A percentile compares a stretch with the other conserved stretches of the same genome.
Evolutionary conservation across 2,888 invertebrate species (phyloP).

Genomic region (Zelleria hepariella): DNA sequence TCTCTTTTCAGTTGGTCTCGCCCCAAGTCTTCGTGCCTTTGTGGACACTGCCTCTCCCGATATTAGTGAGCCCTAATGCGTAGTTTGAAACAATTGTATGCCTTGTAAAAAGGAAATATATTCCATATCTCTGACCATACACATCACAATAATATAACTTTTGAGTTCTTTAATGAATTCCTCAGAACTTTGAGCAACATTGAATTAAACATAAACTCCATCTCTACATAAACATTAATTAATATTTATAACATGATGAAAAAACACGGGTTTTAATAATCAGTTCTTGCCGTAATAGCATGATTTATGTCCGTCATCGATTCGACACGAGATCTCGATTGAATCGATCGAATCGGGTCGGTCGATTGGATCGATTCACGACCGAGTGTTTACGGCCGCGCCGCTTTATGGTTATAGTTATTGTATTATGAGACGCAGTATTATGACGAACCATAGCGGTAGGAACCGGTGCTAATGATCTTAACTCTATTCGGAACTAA

Average conservation of each 20-base stretch:
- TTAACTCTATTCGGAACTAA: no score
- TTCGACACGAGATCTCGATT: slow-evolving; percentile 12
- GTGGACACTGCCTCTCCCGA: no score
- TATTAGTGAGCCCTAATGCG: no score
- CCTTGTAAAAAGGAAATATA: no score
- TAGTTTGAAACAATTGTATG: no score
- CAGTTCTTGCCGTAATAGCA: slow-evolving; percentile 6
- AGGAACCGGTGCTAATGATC: background rate
- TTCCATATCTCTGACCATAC: no score
- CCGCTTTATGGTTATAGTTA: slow-evolving; percentile 3
- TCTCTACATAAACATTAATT: background rate
- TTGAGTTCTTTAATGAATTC: background rate
- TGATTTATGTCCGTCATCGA: slow-evolving; percentile 5
- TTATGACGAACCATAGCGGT: background rate
- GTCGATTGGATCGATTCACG: slow-evolving; percentile 13
- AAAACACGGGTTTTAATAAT: background rate
- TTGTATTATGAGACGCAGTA: background rate
- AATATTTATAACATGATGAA: background rate
- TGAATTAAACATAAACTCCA: background rate
- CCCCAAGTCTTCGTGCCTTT: no score
- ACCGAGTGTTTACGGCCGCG: slow-evolving; percentile 2
- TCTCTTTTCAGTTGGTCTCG: no score
- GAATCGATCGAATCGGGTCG: slow-evolving; percentile 19
- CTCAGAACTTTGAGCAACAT: background rate
- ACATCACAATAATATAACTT: background rate